Percentiles rank a stretch among this genome's conserved stretches.
These are phyloP conservation scores for Forbesichthys papilliferus DNA, from an alignment of 2,113 vertebrate species.

Conservation along the genomic window DNA sequence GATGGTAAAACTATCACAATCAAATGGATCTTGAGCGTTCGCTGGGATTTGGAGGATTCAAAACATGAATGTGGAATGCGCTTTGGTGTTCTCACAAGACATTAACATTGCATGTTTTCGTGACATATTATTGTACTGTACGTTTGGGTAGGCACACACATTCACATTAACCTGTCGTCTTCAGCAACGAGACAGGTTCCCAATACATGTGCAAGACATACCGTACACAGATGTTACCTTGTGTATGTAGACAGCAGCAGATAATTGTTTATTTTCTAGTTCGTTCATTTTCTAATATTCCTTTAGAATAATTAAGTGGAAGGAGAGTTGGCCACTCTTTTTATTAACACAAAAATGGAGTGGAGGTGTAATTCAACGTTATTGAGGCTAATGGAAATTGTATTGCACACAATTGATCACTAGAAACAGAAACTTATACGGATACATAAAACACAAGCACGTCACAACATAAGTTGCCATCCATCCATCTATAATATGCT, in stretches of 20 bases:
- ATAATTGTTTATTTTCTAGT: no score
- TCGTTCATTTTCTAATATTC: no score
- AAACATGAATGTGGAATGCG: not conserved
- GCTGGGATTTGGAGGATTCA: not conserved
- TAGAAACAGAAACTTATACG: no score
- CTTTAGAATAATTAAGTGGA: no score
- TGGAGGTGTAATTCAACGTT: no score
- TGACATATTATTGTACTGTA: not conserved
- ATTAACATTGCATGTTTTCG: not conserved
- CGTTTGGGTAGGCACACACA: not conserved
- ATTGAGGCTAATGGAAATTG: no score
- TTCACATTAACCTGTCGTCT: constrained; percentile 49
- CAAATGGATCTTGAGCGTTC: not conserved
- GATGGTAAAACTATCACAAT: not conserved
- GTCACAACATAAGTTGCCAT: no score
- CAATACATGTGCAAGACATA: constrained; percentile 15
- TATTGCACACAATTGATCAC: no score
- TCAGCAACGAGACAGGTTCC: constrained; percentile 40
- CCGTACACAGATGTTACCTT: not conserved
- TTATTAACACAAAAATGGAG: no score
- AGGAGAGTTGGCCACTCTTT: no score
- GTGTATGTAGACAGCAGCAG: not conserved
- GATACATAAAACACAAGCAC: no score
- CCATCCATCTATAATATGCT: no score
- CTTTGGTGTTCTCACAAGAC: not conserved